Evolutionary conservation across 2,797 vertebrate species (phyloP).

Genomic region (Telmatherina bonti): DNA sequence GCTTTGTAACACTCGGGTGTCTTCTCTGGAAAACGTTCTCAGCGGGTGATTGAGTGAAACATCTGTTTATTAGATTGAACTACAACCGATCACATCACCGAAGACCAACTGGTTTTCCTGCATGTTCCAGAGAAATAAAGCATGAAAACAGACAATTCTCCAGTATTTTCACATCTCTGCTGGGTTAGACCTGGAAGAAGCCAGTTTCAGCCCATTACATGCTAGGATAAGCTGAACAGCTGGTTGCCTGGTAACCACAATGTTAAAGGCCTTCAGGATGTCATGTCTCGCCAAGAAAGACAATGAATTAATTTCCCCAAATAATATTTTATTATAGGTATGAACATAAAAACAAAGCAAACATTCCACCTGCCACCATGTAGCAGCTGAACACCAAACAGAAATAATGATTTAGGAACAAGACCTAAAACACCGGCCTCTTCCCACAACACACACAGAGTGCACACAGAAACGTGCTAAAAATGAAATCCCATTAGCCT

Average conservation of each 20-base stretch:
- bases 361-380: background rate
- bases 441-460: constrained; percentile 12
- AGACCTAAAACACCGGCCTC: background rate
- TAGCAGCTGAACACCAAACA: background rate
- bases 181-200: background rate
- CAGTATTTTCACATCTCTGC: too few relatives aligned
- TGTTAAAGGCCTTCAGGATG: constrained; percentile 5
- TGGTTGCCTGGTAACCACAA: background rate
- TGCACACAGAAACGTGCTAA: constrained; percentile 24
- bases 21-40: too few relatives aligned
- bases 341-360: background rate
- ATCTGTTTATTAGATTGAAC: background rate
- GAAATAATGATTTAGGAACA: constrained; percentile 14
- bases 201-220: background rate
- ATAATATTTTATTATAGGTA: background rate
- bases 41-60: too few relatives aligned
- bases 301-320: background rate
- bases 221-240: constrained; percentile 6
- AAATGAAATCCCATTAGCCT: constrained; percentile 55
- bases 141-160: background rate
- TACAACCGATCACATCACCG: background rate
- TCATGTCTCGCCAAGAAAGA: background rate
- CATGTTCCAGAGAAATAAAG: background rate
- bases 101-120: background rate
- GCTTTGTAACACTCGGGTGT: too few relatives aligned